phyloP scores from a whole-genome alignment of 2,888 invertebrate species.

The Xestia ashworthii region DNA sequence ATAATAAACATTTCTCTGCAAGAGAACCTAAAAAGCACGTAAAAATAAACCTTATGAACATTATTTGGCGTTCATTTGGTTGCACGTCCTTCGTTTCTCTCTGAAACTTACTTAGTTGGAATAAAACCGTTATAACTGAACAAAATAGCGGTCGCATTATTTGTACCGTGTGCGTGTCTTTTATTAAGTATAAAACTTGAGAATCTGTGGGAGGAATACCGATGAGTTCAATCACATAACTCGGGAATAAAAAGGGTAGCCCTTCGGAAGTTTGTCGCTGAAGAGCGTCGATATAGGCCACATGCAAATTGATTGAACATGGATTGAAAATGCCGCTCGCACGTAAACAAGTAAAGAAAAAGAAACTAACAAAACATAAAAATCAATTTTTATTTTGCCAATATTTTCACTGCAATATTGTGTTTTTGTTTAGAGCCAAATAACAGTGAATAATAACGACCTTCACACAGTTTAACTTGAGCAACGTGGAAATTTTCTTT shows the following conservation, averaged over 20 bases:
- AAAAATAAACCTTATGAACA: constrained; percentile 64
- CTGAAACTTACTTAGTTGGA: constrained; percentile 63
- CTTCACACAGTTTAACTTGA: constrained; percentile 37
- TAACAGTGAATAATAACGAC: constrained; percentile 57
- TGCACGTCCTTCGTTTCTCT: constrained; percentile 62
- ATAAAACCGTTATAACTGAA: constrained; percentile 63
- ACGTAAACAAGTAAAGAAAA: constrained; percentile 52
- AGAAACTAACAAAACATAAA: too few species aligned
- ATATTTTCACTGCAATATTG: constrained; percentile 49
- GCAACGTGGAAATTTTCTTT: constrained; percentile 41
- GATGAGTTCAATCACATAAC: constrained; percentile 81
- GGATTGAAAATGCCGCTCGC: constrained; percentile 69
- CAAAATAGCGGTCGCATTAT: constrained; percentile 69
- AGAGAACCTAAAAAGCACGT: too few species aligned
- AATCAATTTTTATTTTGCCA: constrained; percentile 40
- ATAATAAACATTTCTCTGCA: constrained; percentile 21
- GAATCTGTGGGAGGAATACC: constrained; percentile 74
- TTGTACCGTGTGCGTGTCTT: constrained; percentile 73
- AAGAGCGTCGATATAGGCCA: constrained; percentile 72
- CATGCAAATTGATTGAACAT: constrained; percentile 77
- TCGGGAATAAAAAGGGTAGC: constrained; percentile 76
- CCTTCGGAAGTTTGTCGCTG: constrained; percentile 73
- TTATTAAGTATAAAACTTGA: constrained; percentile 80
- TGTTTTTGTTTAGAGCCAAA: constrained; percentile 54
- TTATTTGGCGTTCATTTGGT: constrained; percentile 71